Evolutionary conservation across 2,797 vertebrate species (phyloP).

Genomic region (Lutjanus campechanus): DNA sequence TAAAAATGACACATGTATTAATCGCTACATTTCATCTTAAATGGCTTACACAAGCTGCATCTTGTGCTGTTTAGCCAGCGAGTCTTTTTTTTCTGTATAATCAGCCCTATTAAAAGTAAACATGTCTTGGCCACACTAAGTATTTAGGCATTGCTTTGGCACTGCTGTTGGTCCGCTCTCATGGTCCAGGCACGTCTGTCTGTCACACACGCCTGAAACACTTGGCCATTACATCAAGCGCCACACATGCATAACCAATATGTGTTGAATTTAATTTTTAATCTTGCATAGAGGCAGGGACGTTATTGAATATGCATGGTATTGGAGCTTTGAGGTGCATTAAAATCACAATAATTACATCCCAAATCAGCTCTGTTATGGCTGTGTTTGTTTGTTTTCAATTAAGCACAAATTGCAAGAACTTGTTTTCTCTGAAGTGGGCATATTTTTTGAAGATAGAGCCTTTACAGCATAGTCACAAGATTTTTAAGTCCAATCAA

Average conservation of each 20-base stretch:
- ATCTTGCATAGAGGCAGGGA: conserved; percentile 28
- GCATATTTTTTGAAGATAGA: conserved; percentile 8
- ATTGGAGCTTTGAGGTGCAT: conserved; percentile 39
- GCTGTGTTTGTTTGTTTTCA: conserved; percentile 40
- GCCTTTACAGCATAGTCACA: neutral
- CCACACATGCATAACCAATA: conserved; percentile 53
- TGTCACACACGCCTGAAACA: conserved; percentile 37
- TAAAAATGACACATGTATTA: conserved; percentile 42
- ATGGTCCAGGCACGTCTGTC: conserved; percentile 34
- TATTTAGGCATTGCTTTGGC: conserved; percentile 36
- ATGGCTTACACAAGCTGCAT: conserved; percentile 44
- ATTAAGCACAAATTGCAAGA: conserved; percentile 29
- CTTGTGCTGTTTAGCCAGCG: conserved; percentile 34
- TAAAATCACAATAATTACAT: conserved; percentile 50
- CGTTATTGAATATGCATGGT: conserved; percentile 44
- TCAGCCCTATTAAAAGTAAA: conserved; percentile 43
- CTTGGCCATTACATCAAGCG: conserved; percentile 51
- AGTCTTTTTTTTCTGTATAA: conserved; percentile 29
- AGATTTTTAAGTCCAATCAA: conserved; percentile 15
- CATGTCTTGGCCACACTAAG: conserved; percentile 36
- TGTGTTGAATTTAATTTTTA: conserved; percentile 38
- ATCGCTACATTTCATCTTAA: conserved; percentile 53
- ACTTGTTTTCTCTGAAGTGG: conserved; percentile 32
- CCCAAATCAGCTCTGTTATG: conserved; percentile 34
- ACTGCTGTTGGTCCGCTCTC: conserved; percentile 32